Base-by-base conservation (phyloP, 2,888 invertebrate genomes). In the Kuschelorhynchus macadamiae region DNA sequence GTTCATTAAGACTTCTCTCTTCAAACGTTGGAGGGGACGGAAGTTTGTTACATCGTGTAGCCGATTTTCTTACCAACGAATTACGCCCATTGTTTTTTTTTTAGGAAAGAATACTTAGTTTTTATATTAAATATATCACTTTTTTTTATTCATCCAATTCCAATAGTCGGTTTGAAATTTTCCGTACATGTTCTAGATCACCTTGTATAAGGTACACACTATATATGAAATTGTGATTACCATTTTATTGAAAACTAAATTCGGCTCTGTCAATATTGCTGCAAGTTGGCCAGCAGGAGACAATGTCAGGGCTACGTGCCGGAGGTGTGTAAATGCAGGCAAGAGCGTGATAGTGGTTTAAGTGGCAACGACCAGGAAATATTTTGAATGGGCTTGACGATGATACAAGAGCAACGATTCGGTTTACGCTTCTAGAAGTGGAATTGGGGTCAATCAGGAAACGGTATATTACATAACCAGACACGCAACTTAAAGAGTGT, bases 301-400 rank as follows among this genome's bases (percentile, higher is more conserved):
- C 68, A 64, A 64, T 64, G 68, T 68, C 68, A 59, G 63, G 59
- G 64, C 68, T 68, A 68, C 68, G 68, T 68, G 68, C 53, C 46
- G 50, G 33, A 57, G 68, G 50, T 64, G 64, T 57, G 64, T 59
- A 68, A 68, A 61, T 49, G 44, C 50, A 67, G 39, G 55, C 62
- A 62, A 33, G 44, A 49, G 64, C 68, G 64, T 68, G 68, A 57
- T 50, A 64, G 57, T 68, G 64, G 59, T 68, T 62, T 57, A 68
- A 68, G 57, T 68, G 64, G 63, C 64, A 64, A 63, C 50, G 56
- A 67, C 57, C 67, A 63, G 67, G 62, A 67, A 67, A 62, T 63
- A 60, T 63, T 63, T 62, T 60, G 61, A 67, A 59, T 57, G 62
- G 57, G 50, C 50, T 52, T 68, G 64, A 56, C 64, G 64, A 55